Percentiles rank a stretch among this genome's conserved stretches.
Conservation (phyloP, 2,797 vertebrate genomes). For the Micromesistius poutassou region DNA sequence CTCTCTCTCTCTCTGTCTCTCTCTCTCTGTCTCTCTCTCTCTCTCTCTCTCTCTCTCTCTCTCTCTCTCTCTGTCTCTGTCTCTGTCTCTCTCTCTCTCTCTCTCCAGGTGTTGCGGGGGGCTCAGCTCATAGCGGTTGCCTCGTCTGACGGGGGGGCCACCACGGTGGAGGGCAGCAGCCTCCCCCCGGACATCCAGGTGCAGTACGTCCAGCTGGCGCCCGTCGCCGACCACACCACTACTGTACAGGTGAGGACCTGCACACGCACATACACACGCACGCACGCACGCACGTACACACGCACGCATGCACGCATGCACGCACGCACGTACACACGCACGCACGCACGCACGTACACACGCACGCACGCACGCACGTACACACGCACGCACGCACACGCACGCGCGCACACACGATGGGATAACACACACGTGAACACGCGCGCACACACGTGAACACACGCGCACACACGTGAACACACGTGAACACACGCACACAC, state of each 20-base stretch:
- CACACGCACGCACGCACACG: no score
- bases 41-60: not conserved
- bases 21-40: not conserved
- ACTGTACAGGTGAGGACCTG: conserved; percentile 76
- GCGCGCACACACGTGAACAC: no score
- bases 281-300: conserved; percentile 3
- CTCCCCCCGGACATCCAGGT: conserved; percentile 97
- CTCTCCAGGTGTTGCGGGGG: conserved; percentile 85
- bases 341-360: not conserved
- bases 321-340: conserved; percentile 9
- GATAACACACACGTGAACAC: no score
- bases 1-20: no score
- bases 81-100: not conserved
- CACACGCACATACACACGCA: conserved; percentile 8
- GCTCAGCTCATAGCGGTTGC: conserved; percentile 95
- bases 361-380: no score
- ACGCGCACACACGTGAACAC: no score
- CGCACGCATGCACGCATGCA: conserved; percentile 6
- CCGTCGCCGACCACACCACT: conserved; percentile 84
- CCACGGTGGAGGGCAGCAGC: conserved; percentile 84
- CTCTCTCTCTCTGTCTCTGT: not conserved
- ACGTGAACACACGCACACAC: no score
- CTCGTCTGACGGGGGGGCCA: conserved; percentile 82
- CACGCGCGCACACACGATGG: no score
- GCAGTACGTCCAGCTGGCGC: conserved; percentile 94